These are phyloP conservation scores for Sebastes iracundus DNA, from an alignment of 2,797 vertebrate genomes.

Conservation along the genomic window DNA sequence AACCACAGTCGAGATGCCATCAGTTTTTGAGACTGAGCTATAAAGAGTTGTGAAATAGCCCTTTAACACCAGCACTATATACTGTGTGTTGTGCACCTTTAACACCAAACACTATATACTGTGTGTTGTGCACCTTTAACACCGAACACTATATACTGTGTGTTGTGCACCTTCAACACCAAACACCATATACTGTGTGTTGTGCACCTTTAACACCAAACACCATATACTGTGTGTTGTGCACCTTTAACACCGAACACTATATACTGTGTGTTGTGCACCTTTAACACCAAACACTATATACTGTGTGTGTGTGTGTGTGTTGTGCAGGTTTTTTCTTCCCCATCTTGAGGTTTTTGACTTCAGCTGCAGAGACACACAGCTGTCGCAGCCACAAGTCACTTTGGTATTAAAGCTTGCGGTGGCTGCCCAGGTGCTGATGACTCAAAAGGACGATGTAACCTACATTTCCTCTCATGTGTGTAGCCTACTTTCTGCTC, in stretches of 20 bases:
- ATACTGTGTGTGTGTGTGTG: neutral
- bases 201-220: too few species aligned
- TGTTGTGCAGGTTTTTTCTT: neutral
- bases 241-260: neutral
- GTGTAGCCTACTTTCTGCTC: conserved; percentile 61
- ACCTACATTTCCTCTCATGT: conserved; percentile 53
- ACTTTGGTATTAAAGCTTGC: conserved; percentile 20
- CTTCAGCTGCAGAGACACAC: conserved; percentile 63
- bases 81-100: neutral
- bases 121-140: too few species aligned
- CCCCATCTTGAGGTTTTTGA: conserved; percentile 19
- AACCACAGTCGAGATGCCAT: neutral
- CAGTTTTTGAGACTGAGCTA: neutral
- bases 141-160: neutral
- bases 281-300: too few species aligned
- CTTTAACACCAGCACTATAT: neutral
- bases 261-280: neutral
- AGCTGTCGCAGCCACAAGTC: conserved; percentile 68
- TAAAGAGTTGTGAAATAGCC: neutral
- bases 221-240: neutral
- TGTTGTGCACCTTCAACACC: neutral
- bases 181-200: neutral
- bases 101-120: neutral
- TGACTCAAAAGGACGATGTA: conserved; percentile 46
- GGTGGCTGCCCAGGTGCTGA: conserved; percentile 66